phyloP scores from a whole-genome alignment of 2,113 vertebrate genomes.

The Lipophrys pholis region DNA sequence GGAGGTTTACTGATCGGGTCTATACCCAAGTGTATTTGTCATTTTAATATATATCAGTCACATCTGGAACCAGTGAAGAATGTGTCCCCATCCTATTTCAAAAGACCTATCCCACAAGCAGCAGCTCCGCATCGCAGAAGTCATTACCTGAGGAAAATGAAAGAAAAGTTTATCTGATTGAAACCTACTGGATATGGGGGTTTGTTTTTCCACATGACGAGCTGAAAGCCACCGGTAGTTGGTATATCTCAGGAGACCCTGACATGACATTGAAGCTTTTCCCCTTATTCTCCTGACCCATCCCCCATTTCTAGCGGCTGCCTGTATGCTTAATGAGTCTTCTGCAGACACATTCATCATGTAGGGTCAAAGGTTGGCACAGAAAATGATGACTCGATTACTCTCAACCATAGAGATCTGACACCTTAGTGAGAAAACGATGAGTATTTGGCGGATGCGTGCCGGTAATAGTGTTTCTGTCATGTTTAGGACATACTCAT shows the following conservation, averaged over 20 bases:
- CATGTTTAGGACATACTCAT: background rate
- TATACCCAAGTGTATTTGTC: background rate
- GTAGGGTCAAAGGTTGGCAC: conserved; percentile 54
- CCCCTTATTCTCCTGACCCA: conserved; percentile 31
- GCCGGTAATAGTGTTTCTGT: background rate
- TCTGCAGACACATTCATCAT: conserved; percentile 72
- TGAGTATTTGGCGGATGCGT: conserved; percentile 6
- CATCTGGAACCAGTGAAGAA: conserved; percentile 9
- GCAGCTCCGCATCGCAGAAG: background rate
- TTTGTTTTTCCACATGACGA: conserved; percentile 13
- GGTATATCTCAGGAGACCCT: conserved; percentile 20
- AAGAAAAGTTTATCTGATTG: conserved; percentile 13
- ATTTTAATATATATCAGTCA: conserved; percentile 20
- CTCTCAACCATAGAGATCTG: conserved; percentile 20
- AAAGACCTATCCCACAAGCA: conserved; percentile 4
- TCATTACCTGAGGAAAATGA: conserved; percentile 23
- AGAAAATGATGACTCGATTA: conserved; percentile 68
- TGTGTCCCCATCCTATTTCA: background rate
- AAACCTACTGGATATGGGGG: background rate
- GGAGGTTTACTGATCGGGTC: conserved; percentile 16
- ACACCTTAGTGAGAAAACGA: conserved; percentile 17
- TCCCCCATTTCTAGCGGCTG: conserved; percentile 54
- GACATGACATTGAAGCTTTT: conserved; percentile 44
- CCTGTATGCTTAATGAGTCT: conserved; percentile 65
- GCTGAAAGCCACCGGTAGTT: conserved; percentile 6